Conservation (phyloP, 2,797 vertebrate species). For the Pipistrellus kuhlii region DNA sequence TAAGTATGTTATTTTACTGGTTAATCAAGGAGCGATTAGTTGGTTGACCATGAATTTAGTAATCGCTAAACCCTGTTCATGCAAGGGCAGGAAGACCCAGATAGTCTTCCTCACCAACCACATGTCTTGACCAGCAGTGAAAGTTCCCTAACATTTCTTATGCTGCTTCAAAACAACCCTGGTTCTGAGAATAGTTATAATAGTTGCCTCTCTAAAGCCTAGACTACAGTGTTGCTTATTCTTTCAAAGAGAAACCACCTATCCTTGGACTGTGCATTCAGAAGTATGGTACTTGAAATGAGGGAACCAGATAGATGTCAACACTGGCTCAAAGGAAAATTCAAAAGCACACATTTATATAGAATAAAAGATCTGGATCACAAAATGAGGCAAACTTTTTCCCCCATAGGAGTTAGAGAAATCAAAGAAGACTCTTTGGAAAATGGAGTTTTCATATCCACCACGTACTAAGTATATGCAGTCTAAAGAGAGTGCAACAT, state of each 20-base stretch:
- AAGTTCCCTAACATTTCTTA: not conserved
- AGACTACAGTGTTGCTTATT: conserved; percentile 16
- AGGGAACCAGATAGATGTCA: not conserved
- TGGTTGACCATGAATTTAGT: not conserved
- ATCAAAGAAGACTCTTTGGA: not conserved
- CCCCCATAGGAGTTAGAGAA: not conserved
- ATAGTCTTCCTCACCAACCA: not conserved
- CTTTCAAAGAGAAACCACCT: conserved; percentile 6
- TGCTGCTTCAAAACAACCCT: not conserved
- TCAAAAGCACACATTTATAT: not conserved
- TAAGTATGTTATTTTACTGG: conserved; percentile 27
- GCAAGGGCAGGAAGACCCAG: not conserved
- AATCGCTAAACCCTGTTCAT: not conserved
- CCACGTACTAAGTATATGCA: not conserved
- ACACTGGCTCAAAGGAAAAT: conserved; percentile 14
- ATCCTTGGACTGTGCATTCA: not conserved
- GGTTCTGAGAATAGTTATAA: not conserved
- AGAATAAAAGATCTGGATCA: not conserved
- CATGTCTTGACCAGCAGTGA: not conserved
- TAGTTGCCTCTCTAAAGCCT: not conserved
- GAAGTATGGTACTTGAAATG: not conserved
- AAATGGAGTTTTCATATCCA: not conserved
- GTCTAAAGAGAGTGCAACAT: not conserved
- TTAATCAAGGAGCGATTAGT: not conserved
- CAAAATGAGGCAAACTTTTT: not conserved